Evolutionary conservation across 2,113 vertebrate species (phyloP), one percentile per base, ranked within the genome.

Genomic region (Pampusana beccarii): DNA sequence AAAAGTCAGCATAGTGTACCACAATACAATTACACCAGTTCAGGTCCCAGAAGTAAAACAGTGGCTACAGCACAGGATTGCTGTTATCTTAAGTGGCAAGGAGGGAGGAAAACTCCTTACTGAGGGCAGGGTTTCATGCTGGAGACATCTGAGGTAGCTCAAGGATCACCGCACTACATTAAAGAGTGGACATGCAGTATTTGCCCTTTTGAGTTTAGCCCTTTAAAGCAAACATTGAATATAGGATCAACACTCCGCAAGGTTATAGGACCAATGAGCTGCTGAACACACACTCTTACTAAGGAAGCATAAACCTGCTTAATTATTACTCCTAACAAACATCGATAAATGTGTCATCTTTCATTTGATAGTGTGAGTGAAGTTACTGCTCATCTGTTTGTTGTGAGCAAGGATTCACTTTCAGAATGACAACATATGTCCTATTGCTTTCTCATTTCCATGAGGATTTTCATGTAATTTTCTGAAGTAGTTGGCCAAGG

Each of bases 101-200:
- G 10, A 0, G 18, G 25, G 26, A 72, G 15, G 20, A 62, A 74
- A 79, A 23, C 10, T 56, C 15, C 31, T 60, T 38, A 11, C 26
- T 17, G 34, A 67, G 19, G 25, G 17, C 15, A 88, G 31, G 15
- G 56, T 64, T 51, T 72, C 19, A 13, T 7, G 16, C 58, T 73
- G 53, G 15, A 61, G 40, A 44, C 29, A 57, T 6, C 34, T 33
- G 25, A 90, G 38, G 28, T 11, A 29, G 8, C 38, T 60, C 33
- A 60, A 42, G 14, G 16, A 83, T 20, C n/a, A 54, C 18, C 26
- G 3, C 36, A 17, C 3, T 10, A n/a, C 2, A 2, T 26, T 60
- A 10, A 57, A 17, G 6, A 25, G 10, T 1, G 5, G 18, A 36
- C 1, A 6, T 9, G 5, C 0, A 1, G 3, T 26, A 16, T 7